phyloP scores from a whole-genome alignment of 2,888 invertebrate species.

The Lymantria dispar region DNA sequence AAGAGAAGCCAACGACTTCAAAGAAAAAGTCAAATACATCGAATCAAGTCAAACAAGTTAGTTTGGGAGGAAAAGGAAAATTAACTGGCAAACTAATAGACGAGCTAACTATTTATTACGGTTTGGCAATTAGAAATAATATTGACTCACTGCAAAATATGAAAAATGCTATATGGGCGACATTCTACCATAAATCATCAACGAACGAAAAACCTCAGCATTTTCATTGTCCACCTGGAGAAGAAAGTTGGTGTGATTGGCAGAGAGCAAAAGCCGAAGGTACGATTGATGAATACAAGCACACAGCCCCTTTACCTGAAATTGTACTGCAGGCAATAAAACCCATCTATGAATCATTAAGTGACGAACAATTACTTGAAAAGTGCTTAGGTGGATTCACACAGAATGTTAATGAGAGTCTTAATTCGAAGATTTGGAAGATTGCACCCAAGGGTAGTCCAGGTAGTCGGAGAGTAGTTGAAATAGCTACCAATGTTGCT shows the following conservation, averaged over 20 bases:
- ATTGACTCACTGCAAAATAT: slow-evolving; percentile 30
- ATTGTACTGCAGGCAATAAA: slow-evolving; percentile 23
- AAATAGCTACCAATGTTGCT: slow-evolving; percentile 17
- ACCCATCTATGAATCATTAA: slow-evolving; percentile 32
- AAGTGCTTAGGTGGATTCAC: slow-evolving; percentile 41
- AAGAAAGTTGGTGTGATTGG: neutral
- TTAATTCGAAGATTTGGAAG: slow-evolving; percentile 40
- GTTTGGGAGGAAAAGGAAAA: slow-evolving; percentile 17
- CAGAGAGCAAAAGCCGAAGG: neutral
- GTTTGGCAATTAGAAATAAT: slow-evolving; percentile 35
- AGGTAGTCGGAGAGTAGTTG: slow-evolving; percentile 8
- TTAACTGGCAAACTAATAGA: slow-evolving; percentile 37
- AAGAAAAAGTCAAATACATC: neutral
- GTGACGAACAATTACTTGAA: slow-evolving; percentile 34
- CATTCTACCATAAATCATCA: slow-evolving; percentile 30
- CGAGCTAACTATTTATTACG: slow-evolving; percentile 39
- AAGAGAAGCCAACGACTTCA: neutral
- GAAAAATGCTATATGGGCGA: slow-evolving; percentile 35
- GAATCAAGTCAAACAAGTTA: slow-evolving; percentile 1
- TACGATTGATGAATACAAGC: slow-evolving; percentile 16
- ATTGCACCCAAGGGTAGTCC: slow-evolving; percentile 9
- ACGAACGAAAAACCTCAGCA: slow-evolving; percentile 38
- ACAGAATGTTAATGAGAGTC: slow-evolving; percentile 44
- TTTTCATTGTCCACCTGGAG: slow-evolving; percentile 25
- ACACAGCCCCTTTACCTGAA: slow-evolving; percentile 25